Evolutionary conservation across 92 coral and sea anemone genomes (phyloP).

Genomic region (Epizoanthus stellaris): DNA sequence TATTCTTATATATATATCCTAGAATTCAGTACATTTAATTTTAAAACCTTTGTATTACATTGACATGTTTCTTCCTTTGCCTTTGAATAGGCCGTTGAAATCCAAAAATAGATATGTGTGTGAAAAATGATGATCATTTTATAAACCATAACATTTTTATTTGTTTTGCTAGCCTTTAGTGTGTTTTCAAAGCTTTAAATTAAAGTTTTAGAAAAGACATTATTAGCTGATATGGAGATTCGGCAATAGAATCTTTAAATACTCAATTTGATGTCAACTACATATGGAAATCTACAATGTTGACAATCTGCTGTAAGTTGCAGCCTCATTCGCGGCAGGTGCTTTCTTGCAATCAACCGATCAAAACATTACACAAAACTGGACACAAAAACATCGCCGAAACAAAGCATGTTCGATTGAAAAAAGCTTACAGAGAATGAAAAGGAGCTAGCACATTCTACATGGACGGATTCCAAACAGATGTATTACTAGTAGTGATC

Average conservation of each 20-base stretch:
- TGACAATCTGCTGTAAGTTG: not conserved
- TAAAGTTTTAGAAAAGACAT: not conserved
- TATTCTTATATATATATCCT: no score
- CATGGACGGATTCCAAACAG: slow-evolving; percentile 71
- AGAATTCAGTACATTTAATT: no score
- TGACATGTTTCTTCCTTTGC: no score
- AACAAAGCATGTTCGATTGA: not conserved
- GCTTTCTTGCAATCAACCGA: not conserved
- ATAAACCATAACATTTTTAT: no score
- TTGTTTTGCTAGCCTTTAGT: no score
- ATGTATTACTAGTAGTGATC: slow-evolving; percentile 56
- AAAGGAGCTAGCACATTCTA: not conserved
- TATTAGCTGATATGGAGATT: not conserved
- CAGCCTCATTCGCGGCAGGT: not conserved
- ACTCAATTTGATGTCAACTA: not conserved
- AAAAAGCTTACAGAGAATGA: no score
- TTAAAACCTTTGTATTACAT: no score
- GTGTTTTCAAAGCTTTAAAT: no score
- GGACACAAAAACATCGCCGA: not conserved
- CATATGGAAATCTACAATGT: not conserved
- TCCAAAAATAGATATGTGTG: no score
- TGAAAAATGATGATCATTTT: no score
- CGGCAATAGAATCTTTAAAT: not conserved
- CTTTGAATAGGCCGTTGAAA: no score
- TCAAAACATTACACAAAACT: not conserved